phyloP scores from a whole-genome alignment of 2,113 vertebrate genomes.

The Amblyornis subalaris region DNA sequence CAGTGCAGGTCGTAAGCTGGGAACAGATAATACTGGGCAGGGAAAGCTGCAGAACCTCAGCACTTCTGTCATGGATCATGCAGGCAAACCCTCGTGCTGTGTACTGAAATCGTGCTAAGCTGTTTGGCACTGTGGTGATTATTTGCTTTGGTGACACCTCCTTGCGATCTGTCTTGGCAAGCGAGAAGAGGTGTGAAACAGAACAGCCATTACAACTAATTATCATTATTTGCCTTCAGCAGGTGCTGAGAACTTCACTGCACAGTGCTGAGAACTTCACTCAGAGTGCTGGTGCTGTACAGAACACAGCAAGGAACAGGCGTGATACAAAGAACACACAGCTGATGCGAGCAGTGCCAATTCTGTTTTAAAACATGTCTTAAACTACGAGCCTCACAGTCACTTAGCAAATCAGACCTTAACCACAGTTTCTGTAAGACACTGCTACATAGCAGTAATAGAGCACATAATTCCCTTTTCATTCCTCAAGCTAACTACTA shows the following conservation, averaged over 20 bases:
- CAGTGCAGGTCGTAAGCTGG: not conserved
- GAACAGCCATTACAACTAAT: slow-evolving; percentile 4
- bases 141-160: not conserved
- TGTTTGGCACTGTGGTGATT: not conserved
- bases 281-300: not conserved
- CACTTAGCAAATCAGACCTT: not conserved
- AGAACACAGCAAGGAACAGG: not conserved
- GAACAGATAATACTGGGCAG: not conserved
- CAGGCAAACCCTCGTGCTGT: not conserved
- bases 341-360: not conserved
- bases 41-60: not conserved
- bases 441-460: not conserved
- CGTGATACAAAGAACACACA: not conserved
- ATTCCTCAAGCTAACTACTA: not conserved
- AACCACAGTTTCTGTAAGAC: not conserved
- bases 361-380: not conserved
- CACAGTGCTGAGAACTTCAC: not conserved
- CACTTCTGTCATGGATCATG: not conserved
- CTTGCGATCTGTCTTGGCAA: not conserved
- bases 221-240: not conserved
- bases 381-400: not conserved
- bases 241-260: not conserved
- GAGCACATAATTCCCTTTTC: not conserved
- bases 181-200: not conserved
- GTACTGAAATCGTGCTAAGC: not conserved